phyloP scores from a whole-genome alignment of 1,140 invertebrate genomes.

The Ladona fulva region DNA sequence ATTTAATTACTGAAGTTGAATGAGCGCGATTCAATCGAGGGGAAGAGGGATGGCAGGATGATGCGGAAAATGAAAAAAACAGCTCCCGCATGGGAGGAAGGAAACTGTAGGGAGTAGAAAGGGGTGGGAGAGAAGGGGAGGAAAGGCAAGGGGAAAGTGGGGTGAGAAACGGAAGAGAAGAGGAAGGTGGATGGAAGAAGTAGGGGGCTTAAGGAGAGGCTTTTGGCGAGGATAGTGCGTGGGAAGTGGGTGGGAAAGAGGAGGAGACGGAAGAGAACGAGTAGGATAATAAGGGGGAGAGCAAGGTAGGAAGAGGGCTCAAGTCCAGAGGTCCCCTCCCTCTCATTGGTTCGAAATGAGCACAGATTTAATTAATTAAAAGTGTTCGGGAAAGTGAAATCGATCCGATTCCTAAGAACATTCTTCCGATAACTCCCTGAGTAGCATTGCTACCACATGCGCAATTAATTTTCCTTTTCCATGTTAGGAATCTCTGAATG shows the following conservation, averaged over 20 bases:
- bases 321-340: background rate
- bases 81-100: background rate
- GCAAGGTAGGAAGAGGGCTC: background rate
- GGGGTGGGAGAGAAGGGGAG: background rate
- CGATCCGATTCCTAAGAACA: background rate
- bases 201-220: background rate
- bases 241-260: background rate
- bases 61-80: background rate
- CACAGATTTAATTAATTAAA: background rate
- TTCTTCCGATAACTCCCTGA: background rate
- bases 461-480: too few species aligned
- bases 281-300: background rate
- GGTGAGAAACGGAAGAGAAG: background rate
- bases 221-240: background rate
- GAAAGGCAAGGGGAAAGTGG: background rate
- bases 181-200: background rate
- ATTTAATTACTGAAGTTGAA: slow-evolving; percentile 1
- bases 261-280: background rate
- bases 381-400: background rate
- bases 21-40: background rate
- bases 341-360: background rate
- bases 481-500: too few species aligned
- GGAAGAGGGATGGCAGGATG: background rate
- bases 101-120: background rate
- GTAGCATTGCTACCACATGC: too few species aligned